Evolutionary conservation across 2,113 vertebrate genomes (phyloP).

Genomic region (Mobula birostris): DNA sequence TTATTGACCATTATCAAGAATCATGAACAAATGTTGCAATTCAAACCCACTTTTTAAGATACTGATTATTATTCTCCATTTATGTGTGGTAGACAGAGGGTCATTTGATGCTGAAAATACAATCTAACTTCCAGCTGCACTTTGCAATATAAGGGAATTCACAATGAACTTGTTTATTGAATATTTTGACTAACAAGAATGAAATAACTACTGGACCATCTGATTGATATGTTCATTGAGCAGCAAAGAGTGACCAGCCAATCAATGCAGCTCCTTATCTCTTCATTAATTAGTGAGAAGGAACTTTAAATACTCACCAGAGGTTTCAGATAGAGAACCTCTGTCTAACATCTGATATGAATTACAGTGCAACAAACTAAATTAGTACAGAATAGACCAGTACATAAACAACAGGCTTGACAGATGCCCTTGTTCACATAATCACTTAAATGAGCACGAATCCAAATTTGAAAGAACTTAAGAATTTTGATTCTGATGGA

Average conservation of each 20-base stretch:
- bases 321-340: not conserved
- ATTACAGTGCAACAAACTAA: not conserved
- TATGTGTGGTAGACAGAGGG: no score
- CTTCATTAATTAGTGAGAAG: not conserved
- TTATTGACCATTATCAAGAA: no score
- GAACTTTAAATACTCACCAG: not conserved
- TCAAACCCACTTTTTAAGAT: no score
- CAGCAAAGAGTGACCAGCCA: not conserved
- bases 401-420: not conserved
- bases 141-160: not conserved
- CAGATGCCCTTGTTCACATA: not conserved
- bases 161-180: not conserved
- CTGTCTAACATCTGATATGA: not conserved
- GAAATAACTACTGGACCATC: not conserved
- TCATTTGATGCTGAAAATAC: no score
- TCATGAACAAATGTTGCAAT: no score
- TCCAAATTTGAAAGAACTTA: not conserved
- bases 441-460: not conserved
- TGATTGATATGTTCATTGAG: not conserved
- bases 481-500: not conserved
- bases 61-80: no score
- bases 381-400: not conserved
- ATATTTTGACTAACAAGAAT: not conserved
- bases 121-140: no score
- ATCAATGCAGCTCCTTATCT: not conserved